Evolutionary conservation across 1,140 invertebrate genomes (phyloP).

Genomic region (Holcopasites calliopsidis): DNA sequence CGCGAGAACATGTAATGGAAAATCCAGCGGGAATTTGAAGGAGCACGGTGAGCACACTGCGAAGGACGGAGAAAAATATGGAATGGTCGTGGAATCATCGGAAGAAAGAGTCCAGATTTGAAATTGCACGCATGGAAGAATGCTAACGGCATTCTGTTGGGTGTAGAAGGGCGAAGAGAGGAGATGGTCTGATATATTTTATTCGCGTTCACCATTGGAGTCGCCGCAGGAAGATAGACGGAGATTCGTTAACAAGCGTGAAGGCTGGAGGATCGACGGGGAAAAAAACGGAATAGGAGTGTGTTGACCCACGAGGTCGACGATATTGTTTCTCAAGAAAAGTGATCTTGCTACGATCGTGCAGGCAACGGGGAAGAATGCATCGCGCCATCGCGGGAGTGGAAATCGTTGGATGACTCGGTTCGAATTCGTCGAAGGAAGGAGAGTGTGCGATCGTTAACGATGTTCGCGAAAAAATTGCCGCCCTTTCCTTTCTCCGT

Average conservation of each 20-base stretch:
- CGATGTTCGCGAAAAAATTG: conserved; percentile 40
- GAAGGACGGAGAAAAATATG: conserved; percentile 60
- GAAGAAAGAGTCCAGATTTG: conserved; percentile 74
- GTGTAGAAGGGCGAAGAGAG: not conserved
- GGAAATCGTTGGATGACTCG: conserved; percentile 25
- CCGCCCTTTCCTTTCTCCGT: conserved; percentile 11
- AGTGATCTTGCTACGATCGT: conserved; percentile 38
- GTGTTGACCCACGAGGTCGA: conserved; percentile 29
- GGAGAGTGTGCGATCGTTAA: conserved; percentile 34
- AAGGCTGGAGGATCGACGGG: not conserved
- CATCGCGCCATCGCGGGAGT: conserved; percentile 16
- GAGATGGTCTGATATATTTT: not conserved
- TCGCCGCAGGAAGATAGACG: not conserved
- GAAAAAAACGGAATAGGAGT: not conserved
- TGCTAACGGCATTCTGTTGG: not conserved
- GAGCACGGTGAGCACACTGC: conserved; percentile 22
- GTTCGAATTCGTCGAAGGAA: conserved; percentile 20
- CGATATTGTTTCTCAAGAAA: conserved; percentile 24
- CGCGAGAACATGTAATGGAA: not conserved
- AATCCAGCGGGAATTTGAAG: conserved; percentile 11
- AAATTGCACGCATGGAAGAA: conserved; percentile 20
- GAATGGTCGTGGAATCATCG: conserved; percentile 80
- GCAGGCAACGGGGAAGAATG: not conserved
- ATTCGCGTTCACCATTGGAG: conserved; percentile 11
- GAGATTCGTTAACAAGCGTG: conserved; percentile 13